These are phyloP conservation scores for Cyphomyrmex costatus DNA, from an alignment of 1,140 invertebrate species.

Conservation along the genomic window DNA sequence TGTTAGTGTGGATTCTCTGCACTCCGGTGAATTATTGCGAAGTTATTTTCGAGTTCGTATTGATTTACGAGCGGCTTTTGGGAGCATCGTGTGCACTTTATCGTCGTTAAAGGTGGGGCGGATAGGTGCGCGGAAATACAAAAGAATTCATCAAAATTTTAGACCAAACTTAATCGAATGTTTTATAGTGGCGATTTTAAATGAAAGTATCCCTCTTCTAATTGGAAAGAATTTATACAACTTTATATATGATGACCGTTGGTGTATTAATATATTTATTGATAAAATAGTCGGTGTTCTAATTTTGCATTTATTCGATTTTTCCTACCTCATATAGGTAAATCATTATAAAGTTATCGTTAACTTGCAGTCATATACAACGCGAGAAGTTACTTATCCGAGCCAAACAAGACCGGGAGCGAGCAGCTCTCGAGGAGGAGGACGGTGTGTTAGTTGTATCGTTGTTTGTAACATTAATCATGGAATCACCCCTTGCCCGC, in stretches of 20 bases:
- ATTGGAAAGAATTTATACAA: neutral
- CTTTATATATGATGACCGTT: neutral
- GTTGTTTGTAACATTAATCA: constrained; percentile 79
- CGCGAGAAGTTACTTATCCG: constrained; percentile 55
- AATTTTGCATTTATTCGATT: constrained; percentile 50
- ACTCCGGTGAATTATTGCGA: constrained; percentile 77
- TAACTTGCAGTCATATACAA: constrained; percentile 45
- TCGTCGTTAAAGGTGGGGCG: constrained; percentile 79
- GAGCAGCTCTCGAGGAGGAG: constrained; percentile 30
- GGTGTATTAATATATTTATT: neutral
- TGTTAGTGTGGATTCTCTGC: constrained; percentile 70
- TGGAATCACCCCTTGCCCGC: constrained; percentile 73
- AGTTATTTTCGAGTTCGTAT: constrained; percentile 82
- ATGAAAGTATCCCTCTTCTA: neutral
- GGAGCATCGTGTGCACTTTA: constrained; percentile 79
- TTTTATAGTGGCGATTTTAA: constrained; percentile 20
- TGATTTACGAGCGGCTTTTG: constrained; percentile 82
- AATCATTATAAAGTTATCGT: constrained; percentile 51
- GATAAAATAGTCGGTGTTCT: neutral
- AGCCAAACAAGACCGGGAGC: constrained; percentile 37
- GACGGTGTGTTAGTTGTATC: constrained; percentile 62
- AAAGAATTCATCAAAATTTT: constrained; percentile 66
- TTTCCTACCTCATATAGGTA: constrained; percentile 20
- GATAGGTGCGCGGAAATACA: constrained; percentile 72
- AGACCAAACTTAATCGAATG: neutral